These are phyloP conservation scores for Syngnathus floridae DNA, from an alignment of 2,113 vertebrate species.

Conservation along the genomic window DNA sequence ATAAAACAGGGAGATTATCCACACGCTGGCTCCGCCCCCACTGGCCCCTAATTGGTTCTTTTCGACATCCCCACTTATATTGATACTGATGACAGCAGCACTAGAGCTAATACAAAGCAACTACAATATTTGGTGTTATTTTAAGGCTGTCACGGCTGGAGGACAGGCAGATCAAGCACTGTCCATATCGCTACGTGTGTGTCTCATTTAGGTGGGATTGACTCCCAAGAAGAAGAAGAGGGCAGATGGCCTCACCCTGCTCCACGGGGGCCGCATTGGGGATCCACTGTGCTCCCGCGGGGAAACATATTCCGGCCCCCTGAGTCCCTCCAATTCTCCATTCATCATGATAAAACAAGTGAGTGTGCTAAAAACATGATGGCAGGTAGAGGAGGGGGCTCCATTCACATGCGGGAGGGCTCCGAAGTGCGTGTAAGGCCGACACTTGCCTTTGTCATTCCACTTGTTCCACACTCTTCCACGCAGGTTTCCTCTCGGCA, in stretches of 20 bases:
- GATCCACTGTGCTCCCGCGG: slow-evolving; percentile 55
- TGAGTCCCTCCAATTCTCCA: background rate
- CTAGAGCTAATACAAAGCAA: slow-evolving; percentile 45
- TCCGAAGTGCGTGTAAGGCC: slow-evolving; percentile 38
- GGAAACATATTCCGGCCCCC: slow-evolving; percentile 47
- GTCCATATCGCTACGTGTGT: slow-evolving; percentile 55
- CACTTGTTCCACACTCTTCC: slow-evolving; percentile 56
- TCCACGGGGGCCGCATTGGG: slow-evolving; percentile 61
- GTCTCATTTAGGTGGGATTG: slow-evolving; percentile 51
- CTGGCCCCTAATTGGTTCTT: slow-evolving; percentile 44
- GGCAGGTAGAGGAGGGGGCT: background rate
- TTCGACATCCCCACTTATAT: slow-evolving; percentile 50
- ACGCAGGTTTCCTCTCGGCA: slow-evolving; percentile 39
- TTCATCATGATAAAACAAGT: background rate
- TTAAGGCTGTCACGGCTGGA: background rate
- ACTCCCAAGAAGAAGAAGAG: slow-evolving; percentile 24
- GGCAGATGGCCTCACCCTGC: slow-evolving; percentile 68
- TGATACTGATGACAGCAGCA: slow-evolving; percentile 72
- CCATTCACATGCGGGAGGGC: slow-evolving; percentile 38
- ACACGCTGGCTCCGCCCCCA: slow-evolving; percentile 46
- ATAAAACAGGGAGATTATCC: slow-evolving; percentile 55
- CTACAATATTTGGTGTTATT: background rate
- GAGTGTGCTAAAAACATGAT: background rate
- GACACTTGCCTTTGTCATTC: slow-evolving; percentile 59
- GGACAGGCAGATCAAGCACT: slow-evolving; percentile 60